Evolutionary conservation across 2,797 vertebrate genomes (phyloP).

Genomic region (Syndactyla subalaris): DNA sequence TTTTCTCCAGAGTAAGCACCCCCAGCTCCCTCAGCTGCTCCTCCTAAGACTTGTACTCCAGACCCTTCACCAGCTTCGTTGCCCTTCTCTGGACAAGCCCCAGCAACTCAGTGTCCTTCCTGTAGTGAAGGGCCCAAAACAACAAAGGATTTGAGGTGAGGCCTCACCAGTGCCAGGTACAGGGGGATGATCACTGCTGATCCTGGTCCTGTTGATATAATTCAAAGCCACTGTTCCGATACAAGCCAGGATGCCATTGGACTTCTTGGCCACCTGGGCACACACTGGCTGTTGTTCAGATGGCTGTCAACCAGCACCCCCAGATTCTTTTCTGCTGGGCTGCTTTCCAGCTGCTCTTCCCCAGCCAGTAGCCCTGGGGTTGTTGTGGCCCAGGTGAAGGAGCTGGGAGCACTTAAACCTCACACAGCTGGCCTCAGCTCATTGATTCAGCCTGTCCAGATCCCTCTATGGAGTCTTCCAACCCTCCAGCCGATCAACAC

Average conservation of each 20-base stretch:
- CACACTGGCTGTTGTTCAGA: background rate
- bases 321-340: background rate
- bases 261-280: background rate
- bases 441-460: background rate
- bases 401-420: background rate
- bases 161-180: background rate
- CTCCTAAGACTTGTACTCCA: background rate
- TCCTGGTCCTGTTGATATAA: background rate
- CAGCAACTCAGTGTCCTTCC: background rate
- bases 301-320: accelerated
- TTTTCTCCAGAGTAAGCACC: background rate
- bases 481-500: background rate
- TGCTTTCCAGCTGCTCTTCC: background rate
- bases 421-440: background rate
- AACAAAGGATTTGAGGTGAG: accelerated
- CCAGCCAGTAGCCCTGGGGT: background rate
- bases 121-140: background rate
- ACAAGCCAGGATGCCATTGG: too few relatives aligned
- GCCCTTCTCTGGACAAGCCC: background rate
- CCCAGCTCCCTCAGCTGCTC: background rate
- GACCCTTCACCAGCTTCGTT: background rate
- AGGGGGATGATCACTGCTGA: background rate
- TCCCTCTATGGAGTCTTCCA: background rate
- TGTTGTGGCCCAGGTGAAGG: background rate
- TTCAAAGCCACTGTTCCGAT: background rate